Conservation (phyloP, 2,113 vertebrate species). For the Glareola pratincola region DNA sequence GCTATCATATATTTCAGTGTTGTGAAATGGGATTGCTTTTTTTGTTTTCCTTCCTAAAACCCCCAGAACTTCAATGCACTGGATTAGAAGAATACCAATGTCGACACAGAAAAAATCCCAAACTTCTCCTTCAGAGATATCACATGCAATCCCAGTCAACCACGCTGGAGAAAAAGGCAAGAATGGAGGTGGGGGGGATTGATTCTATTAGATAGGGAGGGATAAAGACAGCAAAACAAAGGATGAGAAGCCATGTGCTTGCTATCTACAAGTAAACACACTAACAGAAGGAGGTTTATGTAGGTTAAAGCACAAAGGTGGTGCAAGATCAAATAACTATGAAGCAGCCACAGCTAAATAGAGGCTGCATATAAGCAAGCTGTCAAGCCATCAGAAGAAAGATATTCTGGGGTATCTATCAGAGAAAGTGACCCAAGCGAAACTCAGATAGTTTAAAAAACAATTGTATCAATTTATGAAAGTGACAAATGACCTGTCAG, state of each 20-base stretch:
- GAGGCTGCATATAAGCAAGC: background rate
- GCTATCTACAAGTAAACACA: background rate
- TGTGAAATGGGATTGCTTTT: background rate
- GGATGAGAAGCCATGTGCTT: background rate
- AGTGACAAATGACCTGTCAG: conserved; percentile 1
- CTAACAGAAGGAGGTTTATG: background rate
- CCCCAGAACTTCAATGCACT: background rate
- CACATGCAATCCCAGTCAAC: background rate
- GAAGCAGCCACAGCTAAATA: background rate
- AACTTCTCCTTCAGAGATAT: background rate
- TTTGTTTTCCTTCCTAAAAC: background rate
- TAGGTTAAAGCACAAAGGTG: background rate
- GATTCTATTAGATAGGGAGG: background rate
- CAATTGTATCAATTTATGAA: background rate
- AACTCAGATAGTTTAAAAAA: background rate
- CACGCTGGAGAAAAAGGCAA: background rate
- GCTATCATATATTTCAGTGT: background rate
- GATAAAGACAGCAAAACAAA: background rate
- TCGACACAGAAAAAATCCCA: background rate
- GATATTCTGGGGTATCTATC: background rate
- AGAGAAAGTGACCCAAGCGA: background rate
- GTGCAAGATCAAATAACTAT: background rate
- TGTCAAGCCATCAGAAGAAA: background rate
- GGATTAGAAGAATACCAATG: background rate
- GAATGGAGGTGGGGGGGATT: background rate